phyloP scores from a whole-genome alignment of 2,113 vertebrate genomes.

The Corythornis vintsioides region DNA sequence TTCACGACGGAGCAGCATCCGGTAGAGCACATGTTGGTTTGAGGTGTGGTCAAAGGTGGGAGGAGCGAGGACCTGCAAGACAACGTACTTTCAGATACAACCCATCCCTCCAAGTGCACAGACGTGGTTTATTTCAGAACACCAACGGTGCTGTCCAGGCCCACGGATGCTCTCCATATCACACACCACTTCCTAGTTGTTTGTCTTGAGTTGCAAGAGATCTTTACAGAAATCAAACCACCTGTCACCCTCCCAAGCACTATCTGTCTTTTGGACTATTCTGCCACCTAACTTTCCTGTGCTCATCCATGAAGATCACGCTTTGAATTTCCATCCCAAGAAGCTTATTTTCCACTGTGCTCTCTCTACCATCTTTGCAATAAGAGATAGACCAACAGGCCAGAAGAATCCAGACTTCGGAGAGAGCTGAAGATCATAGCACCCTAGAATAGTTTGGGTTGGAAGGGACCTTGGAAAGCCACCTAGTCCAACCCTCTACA shows the following conservation, averaged over 20 bases:
- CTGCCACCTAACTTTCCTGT: fast-evolving
- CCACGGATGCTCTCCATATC: not conserved
- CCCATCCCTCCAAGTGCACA: not conserved
- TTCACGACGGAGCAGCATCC: constrained; percentile 34
- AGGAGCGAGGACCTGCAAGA: not conserved
- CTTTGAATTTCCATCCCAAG: not conserved
- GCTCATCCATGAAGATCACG: not conserved
- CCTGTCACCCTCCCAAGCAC: fast-evolving
- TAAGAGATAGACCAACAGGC: not conserved
- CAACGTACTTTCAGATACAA: not conserved
- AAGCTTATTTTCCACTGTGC: not conserved
- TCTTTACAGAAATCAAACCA: fast-evolving
- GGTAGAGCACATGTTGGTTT: constrained; percentile 20
- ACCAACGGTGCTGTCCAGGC: not conserved
- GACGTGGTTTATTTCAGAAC: not conserved
- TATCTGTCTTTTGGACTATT: not conserved
- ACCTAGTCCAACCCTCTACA: fast-evolving
- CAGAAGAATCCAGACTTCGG: not conserved
- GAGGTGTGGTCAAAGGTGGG: not conserved
- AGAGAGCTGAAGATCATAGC: not conserved
- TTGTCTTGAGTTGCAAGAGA: not conserved
- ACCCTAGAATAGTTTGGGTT: not conserved
- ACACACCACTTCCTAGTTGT: fast-evolving
- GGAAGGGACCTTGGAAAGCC: not conserved
- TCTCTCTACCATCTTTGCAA: not conserved